Evolutionary conservation across 2,888 invertebrate genomes (phyloP), one percentile per base, ranked within the genome.

Genomic region (Emesis furor): DNA sequence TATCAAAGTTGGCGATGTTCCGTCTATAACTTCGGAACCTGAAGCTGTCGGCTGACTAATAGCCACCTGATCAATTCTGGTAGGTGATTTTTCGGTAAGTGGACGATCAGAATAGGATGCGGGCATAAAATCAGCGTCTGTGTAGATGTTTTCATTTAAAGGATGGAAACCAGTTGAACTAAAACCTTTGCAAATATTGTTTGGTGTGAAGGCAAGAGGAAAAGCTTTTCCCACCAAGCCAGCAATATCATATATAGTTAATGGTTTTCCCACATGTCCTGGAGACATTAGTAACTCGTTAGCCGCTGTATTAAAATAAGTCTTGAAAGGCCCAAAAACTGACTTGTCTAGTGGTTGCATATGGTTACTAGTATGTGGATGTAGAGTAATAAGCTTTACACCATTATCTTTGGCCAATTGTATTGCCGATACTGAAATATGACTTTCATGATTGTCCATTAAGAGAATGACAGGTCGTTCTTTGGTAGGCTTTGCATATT

Each of bases 191-290:
- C 46, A 71, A 79, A 82, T 82, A 73, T 86, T 84, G n/a, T 17
- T 82, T 80, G 81, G 79, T 81, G 84, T 83, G n/a, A 77, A 77
- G 55, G 86, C 84, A 65, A 68, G 75, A 55, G 82, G 76, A 85
- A 85, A 86, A 73, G 82, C 83, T 71, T 86, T 81, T 84, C 82
- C 84, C 30, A 84, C 79, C 69, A 83, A 78, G 39, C 72, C 81
- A 76, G 85, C 85, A 83, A 94, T 88, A 79, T 94, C 91, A 86
- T 93, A 93, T 69, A 93, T 93, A 10, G 91, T 91, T 37, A 93
- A 77, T 24, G 89, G 81, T 82, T 86, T 91, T 73, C 89, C 79
- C 8, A 86, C 79, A 73, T 90, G 76, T 46, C 88, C 84, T 75
- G 85, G 84, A 37, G 85, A 51, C 65, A 87, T 68, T 37, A 68